Conservation (phyloP, 2,113 vertebrate genomes). For the Nanorana parkeri region DNA sequence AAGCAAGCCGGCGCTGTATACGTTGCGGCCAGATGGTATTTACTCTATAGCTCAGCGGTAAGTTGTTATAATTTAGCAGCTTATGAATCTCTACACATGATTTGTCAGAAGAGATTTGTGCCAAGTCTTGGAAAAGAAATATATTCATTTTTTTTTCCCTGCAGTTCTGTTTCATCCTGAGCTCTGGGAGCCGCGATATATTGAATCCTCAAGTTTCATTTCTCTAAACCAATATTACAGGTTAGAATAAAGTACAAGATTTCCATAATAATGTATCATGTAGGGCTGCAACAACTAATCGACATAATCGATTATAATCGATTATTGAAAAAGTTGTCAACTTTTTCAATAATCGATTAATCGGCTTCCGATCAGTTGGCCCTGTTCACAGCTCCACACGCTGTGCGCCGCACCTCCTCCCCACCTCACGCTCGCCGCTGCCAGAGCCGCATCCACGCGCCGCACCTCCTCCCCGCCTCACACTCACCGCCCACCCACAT, state of each 20-base stretch:
- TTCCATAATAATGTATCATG: too few species aligned
- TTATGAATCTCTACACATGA: conserved; percentile 39
- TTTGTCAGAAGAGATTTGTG: conserved; percentile 46
- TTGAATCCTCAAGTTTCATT: not conserved
- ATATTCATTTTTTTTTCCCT: conserved; percentile 18
- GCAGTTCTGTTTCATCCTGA: not conserved
- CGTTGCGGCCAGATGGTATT: conserved; percentile 53
- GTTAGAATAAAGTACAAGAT: not conserved
- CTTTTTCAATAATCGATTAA: too few species aligned
- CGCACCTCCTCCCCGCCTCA: too few species aligned
- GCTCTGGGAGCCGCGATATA: not conserved
- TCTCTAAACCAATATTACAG: conserved; percentile 5
- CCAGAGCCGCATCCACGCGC: too few species aligned
- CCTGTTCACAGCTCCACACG: too few species aligned
- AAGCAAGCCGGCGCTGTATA: conserved; percentile 43
- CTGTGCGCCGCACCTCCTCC: too few species aligned
- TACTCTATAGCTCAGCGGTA: conserved; percentile 48
- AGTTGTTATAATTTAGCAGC: conserved; percentile 44
- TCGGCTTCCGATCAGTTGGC: too few species aligned
- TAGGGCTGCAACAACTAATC: too few species aligned
- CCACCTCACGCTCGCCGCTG: too few species aligned
- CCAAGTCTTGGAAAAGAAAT: conserved; percentile 23
- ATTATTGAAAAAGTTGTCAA: too few species aligned
- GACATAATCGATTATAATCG: too few species aligned
- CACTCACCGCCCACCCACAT: too few species aligned